Conservation (phyloP, 2,888 invertebrate species). For the Caenorhabditis parvicauda region DNA sequence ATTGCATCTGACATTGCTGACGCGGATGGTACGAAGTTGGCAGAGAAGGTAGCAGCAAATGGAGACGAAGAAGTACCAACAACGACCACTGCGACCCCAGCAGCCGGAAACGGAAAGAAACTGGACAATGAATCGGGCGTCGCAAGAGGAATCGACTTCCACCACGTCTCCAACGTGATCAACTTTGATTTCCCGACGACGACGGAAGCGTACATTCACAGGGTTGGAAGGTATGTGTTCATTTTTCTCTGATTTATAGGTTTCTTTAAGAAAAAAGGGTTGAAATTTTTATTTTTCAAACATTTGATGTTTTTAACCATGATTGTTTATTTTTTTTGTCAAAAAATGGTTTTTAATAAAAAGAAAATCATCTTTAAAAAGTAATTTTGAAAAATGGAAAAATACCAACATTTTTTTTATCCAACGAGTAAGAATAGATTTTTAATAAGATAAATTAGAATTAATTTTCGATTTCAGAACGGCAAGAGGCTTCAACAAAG, state of each 20-base stretch:
- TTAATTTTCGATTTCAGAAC: conserved; percentile 63
- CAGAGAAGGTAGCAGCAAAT: conserved; percentile 7
- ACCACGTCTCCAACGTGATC: conserved; percentile 91
- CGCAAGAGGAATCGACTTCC: conserved; percentile 95
- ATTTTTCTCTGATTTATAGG: background rate
- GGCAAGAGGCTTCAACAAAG: conserved; percentile 66
- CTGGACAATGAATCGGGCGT: conserved; percentile 81
- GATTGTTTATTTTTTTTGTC: background rate
- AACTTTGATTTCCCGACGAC: conserved; percentile 96
- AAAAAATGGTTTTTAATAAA: too few species aligned
- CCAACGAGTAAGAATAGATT: background rate
- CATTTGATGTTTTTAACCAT: background rate
- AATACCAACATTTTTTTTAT: too few species aligned
- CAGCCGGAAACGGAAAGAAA: conserved; percentile 22
- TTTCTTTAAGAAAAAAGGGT: background rate
- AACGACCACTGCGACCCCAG: background rate
- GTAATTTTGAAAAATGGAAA: too few species aligned
- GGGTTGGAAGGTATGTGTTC: conserved; percentile 74
- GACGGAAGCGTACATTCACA: conserved; percentile 86
- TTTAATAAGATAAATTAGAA: background rate
- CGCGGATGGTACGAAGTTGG: conserved; percentile 63
- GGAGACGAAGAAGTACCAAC: conserved; percentile 7
- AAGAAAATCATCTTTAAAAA: too few species aligned
- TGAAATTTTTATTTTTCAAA: background rate
- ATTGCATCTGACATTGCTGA: conserved; percentile 93